A percentile compares a stretch with the other conserved stretches of the same genome.
phyloP scores from a whole-genome alignment of 2,888 invertebrate species.

The Tenthredo livida region DNA sequence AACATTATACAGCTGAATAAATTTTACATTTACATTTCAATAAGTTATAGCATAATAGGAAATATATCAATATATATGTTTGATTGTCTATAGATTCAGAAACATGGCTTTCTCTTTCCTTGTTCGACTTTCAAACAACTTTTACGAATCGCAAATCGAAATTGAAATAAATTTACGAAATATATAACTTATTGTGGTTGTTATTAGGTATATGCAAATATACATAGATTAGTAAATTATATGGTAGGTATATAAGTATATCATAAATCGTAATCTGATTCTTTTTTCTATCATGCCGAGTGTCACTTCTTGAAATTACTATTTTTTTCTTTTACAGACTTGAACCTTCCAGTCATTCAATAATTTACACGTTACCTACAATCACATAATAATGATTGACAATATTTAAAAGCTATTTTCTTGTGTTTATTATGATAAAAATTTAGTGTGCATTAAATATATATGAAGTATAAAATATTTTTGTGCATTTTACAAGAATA shows the following conservation, averaged over 20 bases:
- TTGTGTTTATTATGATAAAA: conserved; percentile 11
- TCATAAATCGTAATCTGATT: background rate
- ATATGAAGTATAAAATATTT: conserved; percentile 66
- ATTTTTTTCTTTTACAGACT: background rate
- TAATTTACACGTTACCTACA: background rate
- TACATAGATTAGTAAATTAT: background rate
- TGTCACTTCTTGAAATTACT: background rate
- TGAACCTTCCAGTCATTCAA: conserved; percentile 12
- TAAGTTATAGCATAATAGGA: conserved; percentile 32
- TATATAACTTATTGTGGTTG: background rate
- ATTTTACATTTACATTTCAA: conserved; percentile 9
- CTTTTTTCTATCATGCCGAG: background rate
- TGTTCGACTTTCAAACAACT: conserved; percentile 35
- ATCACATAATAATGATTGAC: background rate
- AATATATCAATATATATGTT: conserved; percentile 44
- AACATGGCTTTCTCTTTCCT: conserved; percentile 36
- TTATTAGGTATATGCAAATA: background rate
- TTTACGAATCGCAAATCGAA: conserved; percentile 4
- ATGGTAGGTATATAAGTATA: background rate
- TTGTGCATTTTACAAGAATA: conserved; percentile 64
- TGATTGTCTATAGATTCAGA: conserved; percentile 51
- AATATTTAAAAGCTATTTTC: conserved; percentile 4
- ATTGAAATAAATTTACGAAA: background rate
- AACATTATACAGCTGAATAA: conserved; percentile 37
- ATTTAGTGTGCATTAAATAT: conserved; percentile 55